Evolutionary conservation across 2,888 invertebrate genomes (phyloP), one percentile per base, ranked within the genome.

Genomic region (Chironomus tentans): DNA sequence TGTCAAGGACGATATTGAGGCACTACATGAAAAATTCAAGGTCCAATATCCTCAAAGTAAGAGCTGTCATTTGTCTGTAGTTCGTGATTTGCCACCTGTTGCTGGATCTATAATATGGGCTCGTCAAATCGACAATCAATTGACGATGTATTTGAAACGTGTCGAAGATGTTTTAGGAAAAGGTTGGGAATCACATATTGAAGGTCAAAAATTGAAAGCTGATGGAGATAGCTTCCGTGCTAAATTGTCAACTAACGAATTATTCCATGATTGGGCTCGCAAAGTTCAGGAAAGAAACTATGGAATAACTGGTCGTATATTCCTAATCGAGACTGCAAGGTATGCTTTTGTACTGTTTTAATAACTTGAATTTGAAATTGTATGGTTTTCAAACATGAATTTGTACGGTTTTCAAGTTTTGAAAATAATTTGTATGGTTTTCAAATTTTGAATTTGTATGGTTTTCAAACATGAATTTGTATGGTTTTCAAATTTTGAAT

Each of bases 31-130:
- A 82, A 98, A 98, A 83, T 98, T 98, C 82, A 98, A 98, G 88
- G 95, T 97, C 65, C 97, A 97, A 86, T 98, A 98, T 84, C 93
- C 93, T 0, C 93, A 94, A 85, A 97, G 96, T 81, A 96, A 97
- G 84, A 94, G 96, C 80, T 96, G 94, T 78, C 89, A 92, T 28
- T 91, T 98, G 84, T 97, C 97, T 72, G 90, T 92, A 78, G 93
- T 94, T 12, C 89, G 97, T 77, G 99, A 99, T 85, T 86, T 99
- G 79, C 98, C 98, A 4, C 98, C 98, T 0, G 95, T 99, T 18
- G 94, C 98, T 38, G 98, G 98, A 0, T 97, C 96, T 76, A 98
- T 99, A 80, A 96, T 99, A 80, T 99, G 99, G 99, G 97, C 98
- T 3, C 93, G 95, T 81, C 94, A 98, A 86, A 99, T 99, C 80